These are phyloP conservation scores for Hippocampus mohnikei DNA, from an alignment of 2,113 vertebrate species.

Conservation along the genomic window DNA sequence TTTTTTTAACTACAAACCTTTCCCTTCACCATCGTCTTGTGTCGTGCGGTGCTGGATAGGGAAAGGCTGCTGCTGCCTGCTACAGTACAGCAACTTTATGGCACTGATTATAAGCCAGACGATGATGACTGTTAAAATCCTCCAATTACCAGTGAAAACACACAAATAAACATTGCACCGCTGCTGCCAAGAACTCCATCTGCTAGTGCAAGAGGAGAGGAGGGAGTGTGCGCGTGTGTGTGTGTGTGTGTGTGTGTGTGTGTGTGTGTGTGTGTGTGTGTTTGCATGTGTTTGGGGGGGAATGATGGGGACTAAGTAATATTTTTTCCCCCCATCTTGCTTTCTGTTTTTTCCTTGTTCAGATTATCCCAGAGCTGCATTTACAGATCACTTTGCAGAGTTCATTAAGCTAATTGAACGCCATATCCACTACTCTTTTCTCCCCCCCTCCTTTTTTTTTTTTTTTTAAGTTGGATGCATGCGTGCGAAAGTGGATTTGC, in stretches of 20 bases:
- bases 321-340: slow-evolving; percentile 70
- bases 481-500: slow-evolving; percentile 13
- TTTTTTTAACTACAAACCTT: slow-evolving; percentile 4
- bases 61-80: slow-evolving; percentile 41
- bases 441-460: slow-evolving; percentile 30
- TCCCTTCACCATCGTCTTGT: slow-evolving; percentile 25
- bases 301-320: slow-evolving; percentile 75
- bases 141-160: slow-evolving; percentile 83
- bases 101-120: slow-evolving; percentile 79
- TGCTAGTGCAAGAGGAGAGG: slow-evolving; percentile 69
- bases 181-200: slow-evolving; percentile 89
- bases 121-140: slow-evolving; percentile 81
- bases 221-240: slow-evolving; percentile 4
- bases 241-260: neutral
- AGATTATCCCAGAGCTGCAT: slow-evolving; percentile 82
- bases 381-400: slow-evolving; percentile 78
- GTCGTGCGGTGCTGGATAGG: slow-evolving; percentile 53
- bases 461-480: slow-evolving; percentile 18
- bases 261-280: neutral
- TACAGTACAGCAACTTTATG: slow-evolving; percentile 72
- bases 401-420: slow-evolving; percentile 84
- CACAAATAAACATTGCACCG: slow-evolving; percentile 87
- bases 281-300: slow-evolving; percentile 46
- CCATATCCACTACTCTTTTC: slow-evolving; percentile 74
- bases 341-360: slow-evolving; percentile 64